Conservation (phyloP, 2,888 invertebrate genomes). For the Agrochola macilenta region DNA sequence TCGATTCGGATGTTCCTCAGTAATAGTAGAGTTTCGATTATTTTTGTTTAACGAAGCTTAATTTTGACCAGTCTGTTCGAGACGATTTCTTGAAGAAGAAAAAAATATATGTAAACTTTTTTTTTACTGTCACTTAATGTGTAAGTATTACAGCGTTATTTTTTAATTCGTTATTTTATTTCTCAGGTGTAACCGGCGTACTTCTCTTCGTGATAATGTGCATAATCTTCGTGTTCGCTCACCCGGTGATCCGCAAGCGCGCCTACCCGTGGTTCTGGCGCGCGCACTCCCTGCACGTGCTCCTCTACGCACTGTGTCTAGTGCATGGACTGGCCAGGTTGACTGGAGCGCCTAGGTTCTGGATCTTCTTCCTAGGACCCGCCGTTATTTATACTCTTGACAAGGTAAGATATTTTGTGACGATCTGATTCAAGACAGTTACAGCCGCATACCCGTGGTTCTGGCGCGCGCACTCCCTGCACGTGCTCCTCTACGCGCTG, state of each 20-base stretch:
- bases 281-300: constrained; percentile 95
- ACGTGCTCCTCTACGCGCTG: constrained; percentile 95
- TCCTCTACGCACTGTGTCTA: constrained; percentile 96
- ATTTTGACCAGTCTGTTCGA: neutral
- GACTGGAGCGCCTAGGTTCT: constrained; percentile 97
- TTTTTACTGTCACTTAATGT: neutral
- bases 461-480: constrained; percentile 94
- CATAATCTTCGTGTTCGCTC: constrained; percentile 99
- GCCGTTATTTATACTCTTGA: constrained; percentile 97
- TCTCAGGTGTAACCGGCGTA: constrained; percentile 96
- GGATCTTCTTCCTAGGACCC: constrained; percentile 98
- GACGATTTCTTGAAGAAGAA: neutral
- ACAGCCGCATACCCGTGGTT: constrained; percentile 96
- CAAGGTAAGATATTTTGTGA: constrained; percentile 90
- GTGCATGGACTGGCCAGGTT: constrained; percentile 97
- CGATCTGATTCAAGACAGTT: too few relatives aligned
- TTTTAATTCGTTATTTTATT: neutral
- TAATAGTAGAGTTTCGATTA: neutral
- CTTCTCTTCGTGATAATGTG: constrained; percentile 97
- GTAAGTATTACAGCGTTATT: too few relatives aligned
- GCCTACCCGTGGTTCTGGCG: constrained; percentile 96
- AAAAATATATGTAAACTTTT: neutral
- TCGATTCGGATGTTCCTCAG: neutral
- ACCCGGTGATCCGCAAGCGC: constrained; percentile 97
- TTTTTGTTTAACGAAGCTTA: neutral